Evolutionary conservation across 2,888 invertebrate genomes (phyloP), one percentile per base, ranked within the genome.

Genomic region (Orthonevra nobilis): DNA sequence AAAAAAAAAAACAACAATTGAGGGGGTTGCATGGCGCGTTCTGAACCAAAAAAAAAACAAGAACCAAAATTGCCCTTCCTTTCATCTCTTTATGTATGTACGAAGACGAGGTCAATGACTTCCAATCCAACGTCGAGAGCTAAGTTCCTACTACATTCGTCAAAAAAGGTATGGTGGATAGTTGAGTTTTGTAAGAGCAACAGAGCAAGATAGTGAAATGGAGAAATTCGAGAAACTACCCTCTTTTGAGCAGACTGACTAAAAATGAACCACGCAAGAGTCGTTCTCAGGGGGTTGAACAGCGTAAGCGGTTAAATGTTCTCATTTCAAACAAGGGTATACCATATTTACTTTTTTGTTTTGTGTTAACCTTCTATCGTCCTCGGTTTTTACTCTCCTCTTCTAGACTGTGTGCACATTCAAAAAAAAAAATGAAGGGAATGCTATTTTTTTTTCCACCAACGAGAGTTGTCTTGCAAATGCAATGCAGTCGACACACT

Each of bases 21-120:
- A n/a, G n/a, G n/a, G n/a, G n/a, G 61, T 28, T 44, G 44, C 54
- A 61, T 54, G 46, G 26, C 66, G 58, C 36, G 38, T 60, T 61
- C 23, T 4, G 6, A 58, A 34, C 46, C n/a, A n/a, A n/a, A n/a
- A n/a, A n/a, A 56, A 14, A 64, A 73, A 64, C 17, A 26, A 42
- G 42, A 56, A 48, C 63, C 60, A 60, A 52, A 74, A 52, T 48
- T 69, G 42, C 56, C 69, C 72, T 48, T 46, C 38, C 46, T 56
- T 38, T 46, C 50, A 20, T 60, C 40, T 28, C 20, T 58, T 26
- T 32, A 64, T 40, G 30, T 14, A 58, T 60, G 48, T 46, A 61
- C 61, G 54, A 72, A 30, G 42, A 9, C 56, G 61, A 63, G 75
- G 75, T 75, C 75, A 75, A 56, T 75, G 75, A 75, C 75, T 69